Evolutionary conservation across 1,140 invertebrate species (phyloP), one percentile per base, ranked within the genome.

Genomic region (Streblospio benedicti): DNA sequence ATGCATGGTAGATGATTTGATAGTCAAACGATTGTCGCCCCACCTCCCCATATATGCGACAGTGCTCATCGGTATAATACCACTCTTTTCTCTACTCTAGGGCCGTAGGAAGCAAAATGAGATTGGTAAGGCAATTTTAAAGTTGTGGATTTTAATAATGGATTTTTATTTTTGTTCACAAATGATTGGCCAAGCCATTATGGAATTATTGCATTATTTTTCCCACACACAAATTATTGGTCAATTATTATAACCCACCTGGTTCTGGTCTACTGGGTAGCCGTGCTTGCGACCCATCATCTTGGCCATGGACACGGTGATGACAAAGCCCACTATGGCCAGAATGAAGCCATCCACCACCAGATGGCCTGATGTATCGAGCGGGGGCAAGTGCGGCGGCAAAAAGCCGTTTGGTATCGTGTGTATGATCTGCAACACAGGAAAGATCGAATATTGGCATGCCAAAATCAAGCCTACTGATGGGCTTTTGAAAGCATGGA

Each of bases 231-330:
- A n/a, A n/a, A n/a, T n/a, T n/a, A n/a, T n/a, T n/a, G n/a, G n/a
- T n/a, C n/a, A n/a, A n/a, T n/a, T n/a, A n/a, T n/a, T n/a, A n/a
- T n/a, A n/a, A 50, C 30, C 25, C 12, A 76, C 93, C 76, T 62
- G 69, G 44, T 70, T 69, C 1, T 65, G 33, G 43, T 60, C 56
- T 31, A 69, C 57, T 32, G 59, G 41, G 43, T 69, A 69, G 12
- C 52, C 43, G 33, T 65, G 62, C 23, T 64, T 63, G 28, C 49
- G 47, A 32, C 38, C 59, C 50, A 93, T 90, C 38, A 92, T 90
- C 47, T 91, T 78, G 0, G 86, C 87, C 88, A 94, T 88, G 1
- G 90, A 93, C 80, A 93, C 88, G 1, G 87, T 83, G 30, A 93
- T 85, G 0, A 88, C 87, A 75, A 91, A 96, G 0, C 88, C 86